Conservation (phyloP, 2,797 vertebrate genomes). For the Syngnathus rostellatus region DNA sequence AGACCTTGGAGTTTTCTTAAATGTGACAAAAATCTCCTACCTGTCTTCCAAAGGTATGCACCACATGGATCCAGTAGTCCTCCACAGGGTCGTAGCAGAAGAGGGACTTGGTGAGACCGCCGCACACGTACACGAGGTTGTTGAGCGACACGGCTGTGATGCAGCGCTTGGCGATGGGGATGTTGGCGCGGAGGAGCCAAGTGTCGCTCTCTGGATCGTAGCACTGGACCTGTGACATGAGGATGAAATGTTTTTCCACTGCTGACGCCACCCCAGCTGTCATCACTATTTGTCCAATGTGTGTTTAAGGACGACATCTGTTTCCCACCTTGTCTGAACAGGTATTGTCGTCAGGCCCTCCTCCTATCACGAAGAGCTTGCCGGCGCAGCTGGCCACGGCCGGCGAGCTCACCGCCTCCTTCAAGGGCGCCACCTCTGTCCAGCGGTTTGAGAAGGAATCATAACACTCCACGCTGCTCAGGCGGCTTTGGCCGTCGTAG, state of each 20-base stretch:
- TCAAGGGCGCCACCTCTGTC: constrained; percentile 92
- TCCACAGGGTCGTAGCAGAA: constrained; percentile 92
- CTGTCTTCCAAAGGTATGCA: constrained; percentile 91
- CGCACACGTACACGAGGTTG: constrained; percentile 90
- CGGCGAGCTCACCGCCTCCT: constrained; percentile 93
- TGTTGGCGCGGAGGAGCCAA: constrained; percentile 87
- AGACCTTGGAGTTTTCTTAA: background rate
- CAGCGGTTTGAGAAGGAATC: constrained; percentile 98
- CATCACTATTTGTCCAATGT: constrained; percentile 15
- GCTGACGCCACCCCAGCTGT: background rate
- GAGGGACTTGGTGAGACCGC: constrained; percentile 90
- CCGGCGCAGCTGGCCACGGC: constrained; percentile 88
- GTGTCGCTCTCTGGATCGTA: constrained; percentile 85
- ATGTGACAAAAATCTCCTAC: constrained; percentile 29
- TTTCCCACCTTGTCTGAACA: constrained; percentile 92
- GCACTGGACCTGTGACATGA: constrained; percentile 83
- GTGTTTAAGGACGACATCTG: constrained; percentile 14
- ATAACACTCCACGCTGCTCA: constrained; percentile 93
- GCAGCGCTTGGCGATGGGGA: constrained; percentile 92
- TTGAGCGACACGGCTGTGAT: constrained; percentile 95
- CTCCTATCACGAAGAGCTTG: constrained; percentile 93
- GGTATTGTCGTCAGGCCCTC: constrained; percentile 90
- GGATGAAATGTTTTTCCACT: background rate
- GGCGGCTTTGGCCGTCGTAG: constrained; percentile 89
- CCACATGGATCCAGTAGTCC: constrained; percentile 96